Base-by-base conservation (phyloP, 1,140 invertebrate genomes). In the Drosophila oshimai region DNA sequence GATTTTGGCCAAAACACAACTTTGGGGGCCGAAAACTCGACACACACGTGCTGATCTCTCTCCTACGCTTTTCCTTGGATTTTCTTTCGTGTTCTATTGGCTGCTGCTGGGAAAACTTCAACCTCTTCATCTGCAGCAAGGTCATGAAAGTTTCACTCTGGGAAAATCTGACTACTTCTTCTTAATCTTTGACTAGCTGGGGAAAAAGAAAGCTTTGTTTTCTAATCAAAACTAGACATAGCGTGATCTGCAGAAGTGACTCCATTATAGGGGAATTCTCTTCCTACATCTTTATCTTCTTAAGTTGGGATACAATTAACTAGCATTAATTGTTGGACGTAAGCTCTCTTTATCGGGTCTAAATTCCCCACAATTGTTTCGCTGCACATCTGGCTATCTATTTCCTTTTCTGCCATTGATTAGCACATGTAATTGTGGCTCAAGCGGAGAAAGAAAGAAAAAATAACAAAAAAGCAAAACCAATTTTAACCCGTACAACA, bases 31-130 rank as follows among this genome's bases (percentile, higher is more conserved):
- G 13, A 47, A 31, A 53, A 28, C 20, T 28, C 15, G 26, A 31
- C 26, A 24, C 71, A 75, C 77, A 80, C 77, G 72, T 80, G 77
- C 65, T 39, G 77, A 81, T 80, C 67, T 79, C 36, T 41, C 47
- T 53, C 22, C 50, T 34, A 62, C 24, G 31, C 36, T 20, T 47
- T 49, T 47, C 45, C 39, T 65, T 31, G 13, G n/a, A n/a, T 46
- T 49, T 39, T 54, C 29, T n/a, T n/a, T n/a, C n/a, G n/a, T n/a
- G n/a, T n/a, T n/a, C n/a, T n/a, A 22, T 5, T 9, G 17, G 41
- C 41, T 20, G 17, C n/a, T n/a, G 12, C 37, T 29, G 12, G 49
- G 46, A 13, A 33, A 70, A 55, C 31, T 50, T 53, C 33, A 41
- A 37, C 24, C 22, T 41, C 37, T 36, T 33, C 24, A 29, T 17